These are phyloP conservation scores for Gallinago media DNA, from an alignment of 2,113 vertebrate genomes.

Conservation along the genomic window DNA sequence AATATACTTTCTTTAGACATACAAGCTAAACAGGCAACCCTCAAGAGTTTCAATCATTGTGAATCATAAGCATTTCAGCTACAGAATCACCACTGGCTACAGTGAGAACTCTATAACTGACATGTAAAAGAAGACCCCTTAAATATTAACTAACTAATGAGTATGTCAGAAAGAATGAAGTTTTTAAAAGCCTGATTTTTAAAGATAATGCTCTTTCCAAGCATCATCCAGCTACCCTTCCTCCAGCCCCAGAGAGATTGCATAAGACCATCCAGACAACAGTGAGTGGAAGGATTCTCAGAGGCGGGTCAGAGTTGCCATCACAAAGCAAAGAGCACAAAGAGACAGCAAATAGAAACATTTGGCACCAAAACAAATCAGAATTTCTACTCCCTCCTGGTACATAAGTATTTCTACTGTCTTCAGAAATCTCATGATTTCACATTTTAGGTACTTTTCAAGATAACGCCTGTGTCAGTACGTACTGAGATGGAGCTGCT, in stretches of 20 bases:
- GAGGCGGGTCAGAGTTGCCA: neutral
- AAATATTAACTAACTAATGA: neutral
- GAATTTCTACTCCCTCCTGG: neutral
- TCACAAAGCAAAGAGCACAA: neutral
- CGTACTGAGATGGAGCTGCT: neutral
- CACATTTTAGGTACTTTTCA: neutral
- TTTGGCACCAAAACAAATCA: neutral
- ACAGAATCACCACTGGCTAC: neutral
- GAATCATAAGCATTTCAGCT: neutral
- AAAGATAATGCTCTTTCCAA: neutral
- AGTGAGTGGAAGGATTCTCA: neutral
- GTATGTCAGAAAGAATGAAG: neutral
- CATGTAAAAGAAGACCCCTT: neutral
- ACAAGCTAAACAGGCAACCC: neutral
- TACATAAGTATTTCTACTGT: neutral
- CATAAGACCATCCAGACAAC: neutral
- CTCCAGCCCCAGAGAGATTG: neutral
- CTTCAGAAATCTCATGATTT: neutral
- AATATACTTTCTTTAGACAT: neutral
- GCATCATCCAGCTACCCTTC: neutral
- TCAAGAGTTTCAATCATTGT: neutral
- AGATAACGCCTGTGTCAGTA: neutral
- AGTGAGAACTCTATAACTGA: neutral
- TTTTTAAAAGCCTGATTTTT: neutral
- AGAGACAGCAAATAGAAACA: neutral